Evolutionary conservation across 2,888 invertebrate species (phyloP), one percentile per base, ranked within the genome.

Genomic region (Tetramorium bicarinatum): DNA sequence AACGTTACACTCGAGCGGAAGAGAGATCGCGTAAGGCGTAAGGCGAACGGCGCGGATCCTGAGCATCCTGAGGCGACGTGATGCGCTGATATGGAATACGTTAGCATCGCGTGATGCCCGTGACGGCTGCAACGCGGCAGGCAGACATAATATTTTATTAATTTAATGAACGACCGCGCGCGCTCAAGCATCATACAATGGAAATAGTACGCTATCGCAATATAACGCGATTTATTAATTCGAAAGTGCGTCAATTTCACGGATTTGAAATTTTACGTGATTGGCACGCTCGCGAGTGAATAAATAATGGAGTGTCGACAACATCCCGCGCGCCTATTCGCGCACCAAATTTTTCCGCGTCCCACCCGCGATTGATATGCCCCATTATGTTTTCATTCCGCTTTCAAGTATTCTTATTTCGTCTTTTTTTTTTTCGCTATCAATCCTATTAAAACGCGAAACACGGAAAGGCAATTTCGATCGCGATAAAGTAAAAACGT

Each of bases 391-490:
- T 59, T 47, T 62, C 18, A 79, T 79, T 59, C 18, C 34, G 34
- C 44, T 71, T 79, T 54, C 29, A 76, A 76, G 7, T 54, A 13
- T n/a, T 15, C 59, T 59, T 54, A 41, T 52, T 83, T 52, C 8
- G 49, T 4, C 29, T 25, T 13, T 64, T 82, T 47, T 15, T 59
- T 44, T 34, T 25, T 25, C 8, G 25, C 25, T 21, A 61, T 38
- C 44, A 54, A 77, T 44, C 41, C 54, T 44, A 54, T 77, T 77
- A 54, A 77, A 77, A 76, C 76, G 25, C 76, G n/a, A 64, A 66
- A 71, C 47, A 80, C 38, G 79, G 41, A 47, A 59, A 80, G 34
- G 71, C 72, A 71, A 80, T 80, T 13, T 56, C 44, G 34, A 47
- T 79, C 21, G 47, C 38, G 71, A 38, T 47, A 47, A 44, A 67